Evolutionary conservation across 2,113 vertebrate genomes (phyloP).

Genomic region (Macroglossus sobrinus): DNA sequence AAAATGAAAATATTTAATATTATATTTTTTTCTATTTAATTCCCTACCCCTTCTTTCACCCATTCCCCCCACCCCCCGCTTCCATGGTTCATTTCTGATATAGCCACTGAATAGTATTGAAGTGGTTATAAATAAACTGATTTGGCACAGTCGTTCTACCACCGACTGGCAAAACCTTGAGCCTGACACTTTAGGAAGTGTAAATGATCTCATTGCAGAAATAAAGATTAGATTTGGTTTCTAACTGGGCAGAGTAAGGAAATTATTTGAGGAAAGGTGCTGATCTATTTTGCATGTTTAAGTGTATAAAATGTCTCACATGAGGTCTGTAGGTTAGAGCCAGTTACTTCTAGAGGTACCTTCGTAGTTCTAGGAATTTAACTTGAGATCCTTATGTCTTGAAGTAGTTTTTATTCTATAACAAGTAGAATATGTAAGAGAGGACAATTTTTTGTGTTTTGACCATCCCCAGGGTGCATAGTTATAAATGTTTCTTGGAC

Average conservation of each 20-base stretch:
- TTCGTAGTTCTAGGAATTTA: neutral
- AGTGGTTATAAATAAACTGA: conserved; percentile 60
- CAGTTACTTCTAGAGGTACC: neutral
- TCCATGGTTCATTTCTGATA: conserved; percentile 33
- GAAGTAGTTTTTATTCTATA: neutral
- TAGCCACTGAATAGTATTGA: conserved; percentile 13
- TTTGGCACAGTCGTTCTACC: conserved; percentile 38
- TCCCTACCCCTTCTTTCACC: neutral
- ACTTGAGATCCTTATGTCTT: neutral
- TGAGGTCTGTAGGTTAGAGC: conserved; percentile 4
- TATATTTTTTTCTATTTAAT: neutral
- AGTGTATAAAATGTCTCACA: neutral
- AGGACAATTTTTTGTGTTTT: neutral
- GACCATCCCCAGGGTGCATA: neutral
- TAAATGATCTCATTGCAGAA: conserved; percentile 66
- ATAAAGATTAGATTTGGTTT: conserved; percentile 58
- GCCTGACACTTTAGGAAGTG: conserved; percentile 61
- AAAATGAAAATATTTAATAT: neutral
- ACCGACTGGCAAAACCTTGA: conserved; percentile 39
- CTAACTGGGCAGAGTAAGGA: conserved; percentile 24
- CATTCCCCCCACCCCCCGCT: neutral
- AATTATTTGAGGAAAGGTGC: neutral
- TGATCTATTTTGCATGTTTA: conserved; percentile 26
- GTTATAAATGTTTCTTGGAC: neutral
- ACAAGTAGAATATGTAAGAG: neutral